phyloP scores from a whole-genome alignment of 2,113 vertebrate genomes.

The rat (Rattus norvegicus) region GRCr8 NC_086033.1:68332001-68332500 shows the following conservation, averaged over 20 bases:
- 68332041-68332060: too few relatives aligned
- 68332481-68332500: constrained; percentile 60
- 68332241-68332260: neutral
- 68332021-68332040: too few relatives aligned
- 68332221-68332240: neutral
- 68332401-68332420: constrained; percentile 55
- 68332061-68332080: neutral
- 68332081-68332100: neutral
- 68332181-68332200: neutral
- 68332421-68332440: constrained; percentile 74
- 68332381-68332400: constrained; percentile 64
- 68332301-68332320: constrained; percentile 43
- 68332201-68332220: neutral
- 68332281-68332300: neutral
- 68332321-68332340: constrained; percentile 62
- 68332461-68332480: constrained; percentile 82
- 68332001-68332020: too few relatives aligned
- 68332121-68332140: neutral
- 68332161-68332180: neutral
- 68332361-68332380: constrained; percentile 70
- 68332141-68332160: neutral
- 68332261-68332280: constrained; percentile 24
- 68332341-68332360: constrained; percentile 41
- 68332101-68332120: neutral
- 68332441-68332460: constrained; percentile 79